Conservation (phyloP, 1,140 invertebrate species). For the Tetragonula clypearis region DNA sequence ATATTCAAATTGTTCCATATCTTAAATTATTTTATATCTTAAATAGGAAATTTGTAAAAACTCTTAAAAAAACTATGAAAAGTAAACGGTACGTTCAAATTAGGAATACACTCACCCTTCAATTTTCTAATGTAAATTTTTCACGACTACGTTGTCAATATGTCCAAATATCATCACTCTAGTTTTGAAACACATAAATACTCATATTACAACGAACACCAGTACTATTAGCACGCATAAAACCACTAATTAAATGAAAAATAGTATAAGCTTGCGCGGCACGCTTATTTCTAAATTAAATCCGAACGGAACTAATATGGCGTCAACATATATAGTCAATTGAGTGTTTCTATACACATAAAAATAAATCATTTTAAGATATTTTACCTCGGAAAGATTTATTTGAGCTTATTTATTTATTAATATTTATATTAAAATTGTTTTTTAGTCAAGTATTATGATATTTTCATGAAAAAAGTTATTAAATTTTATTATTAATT, state of each 20-base stretch:
- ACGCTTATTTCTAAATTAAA: not conserved
- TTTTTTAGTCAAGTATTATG: no score
- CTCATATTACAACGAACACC: no score
- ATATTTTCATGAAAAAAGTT: not conserved
- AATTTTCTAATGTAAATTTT: no score
- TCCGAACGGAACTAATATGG: not conserved
- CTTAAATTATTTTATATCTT: accelerated
- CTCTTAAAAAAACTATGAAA: not conserved
- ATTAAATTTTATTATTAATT: not conserved
- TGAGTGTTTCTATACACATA: not conserved
- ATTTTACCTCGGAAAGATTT: not conserved
- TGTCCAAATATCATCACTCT: not conserved
- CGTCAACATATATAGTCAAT: not conserved
- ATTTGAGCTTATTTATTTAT: not conserved
- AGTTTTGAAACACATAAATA: not conserved
- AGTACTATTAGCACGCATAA: not conserved
- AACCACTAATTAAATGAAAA: not conserved
- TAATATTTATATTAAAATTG: not conserved
- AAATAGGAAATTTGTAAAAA: no score
- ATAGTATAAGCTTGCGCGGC: not conserved
- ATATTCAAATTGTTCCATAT: not conserved
- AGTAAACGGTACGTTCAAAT: not conserved
- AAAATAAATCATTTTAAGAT: not conserved
- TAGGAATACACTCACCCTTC: not conserved
- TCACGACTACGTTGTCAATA: no score